A percentile compares a stretch with the other conserved stretches of the same genome.
Conservation (phyloP, 2,888 invertebrate species). For the Luffia ferchaultella region DNA sequence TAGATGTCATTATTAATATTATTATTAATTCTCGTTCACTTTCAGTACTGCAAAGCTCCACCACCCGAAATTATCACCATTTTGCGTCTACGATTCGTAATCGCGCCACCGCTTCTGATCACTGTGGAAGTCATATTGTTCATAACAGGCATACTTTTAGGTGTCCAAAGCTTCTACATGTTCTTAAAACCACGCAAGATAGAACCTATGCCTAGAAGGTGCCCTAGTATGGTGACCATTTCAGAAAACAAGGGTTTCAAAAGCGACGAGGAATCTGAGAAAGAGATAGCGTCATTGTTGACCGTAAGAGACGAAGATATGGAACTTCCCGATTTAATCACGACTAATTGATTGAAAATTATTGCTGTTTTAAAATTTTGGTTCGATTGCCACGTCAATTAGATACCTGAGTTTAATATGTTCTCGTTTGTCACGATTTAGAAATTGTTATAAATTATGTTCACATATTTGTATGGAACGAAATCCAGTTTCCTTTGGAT, state of each 20-base stretch:
- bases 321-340: background rate
- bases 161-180: constrained; percentile 39
- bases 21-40: too few relatives aligned
- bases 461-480: too few relatives aligned
- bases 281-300: constrained; percentile 40
- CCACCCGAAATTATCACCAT: constrained; percentile 46
- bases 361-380: too few relatives aligned
- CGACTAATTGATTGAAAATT: too few relatives aligned
- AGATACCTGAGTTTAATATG: too few relatives aligned
- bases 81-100: constrained; percentile 51
- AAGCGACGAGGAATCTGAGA: constrained; percentile 29
- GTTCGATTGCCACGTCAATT: too few relatives aligned
- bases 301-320: constrained; percentile 37
- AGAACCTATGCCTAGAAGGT: constrained; percentile 24
- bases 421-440: too few relatives aligned
- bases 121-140: constrained; percentile 47
- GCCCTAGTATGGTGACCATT: constrained; percentile 12
- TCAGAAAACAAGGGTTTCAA: constrained; percentile 27
- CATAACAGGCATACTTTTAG: constrained; percentile 46
- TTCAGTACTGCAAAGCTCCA: constrained; percentile 42
- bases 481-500: too few relatives aligned
- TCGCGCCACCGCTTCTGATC: constrained; percentile 57
- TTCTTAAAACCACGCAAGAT: constrained; percentile 36
- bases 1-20: too few relatives aligned
- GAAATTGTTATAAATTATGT: too few relatives aligned